Conservation (phyloP, 92 coral and sea anemone genomes). For the Siderastrea radians region DNA sequence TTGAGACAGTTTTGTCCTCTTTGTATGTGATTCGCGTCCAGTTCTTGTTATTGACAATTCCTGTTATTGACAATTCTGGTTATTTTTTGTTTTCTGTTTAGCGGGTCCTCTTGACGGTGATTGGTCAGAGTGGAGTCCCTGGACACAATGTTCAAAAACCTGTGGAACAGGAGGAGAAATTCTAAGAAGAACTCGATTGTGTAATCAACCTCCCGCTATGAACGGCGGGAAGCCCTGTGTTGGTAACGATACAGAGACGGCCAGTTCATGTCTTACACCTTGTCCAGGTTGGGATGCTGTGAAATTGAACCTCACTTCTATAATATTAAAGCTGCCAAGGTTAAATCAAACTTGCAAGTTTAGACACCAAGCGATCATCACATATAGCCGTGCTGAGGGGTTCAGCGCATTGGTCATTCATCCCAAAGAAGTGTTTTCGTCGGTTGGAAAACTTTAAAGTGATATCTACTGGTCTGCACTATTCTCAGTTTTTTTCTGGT, state of each 20-base stretch:
- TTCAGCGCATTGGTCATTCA: too few species aligned
- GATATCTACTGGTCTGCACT: too few species aligned
- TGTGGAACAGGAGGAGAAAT: conserved; percentile 90
- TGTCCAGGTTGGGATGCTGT: conserved; percentile 81
- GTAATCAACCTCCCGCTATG: conserved; percentile 93
- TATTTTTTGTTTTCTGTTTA: conserved; percentile 5
- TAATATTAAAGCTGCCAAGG: not conserved
- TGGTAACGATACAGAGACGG: conserved; percentile 83
- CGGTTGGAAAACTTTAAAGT: too few species aligned
- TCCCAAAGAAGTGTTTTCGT: too few species aligned
- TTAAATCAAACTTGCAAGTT: not conserved
- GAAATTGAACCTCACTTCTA: not conserved
- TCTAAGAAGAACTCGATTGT: conserved; percentile 81
- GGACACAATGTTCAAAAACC: conserved; percentile 84
- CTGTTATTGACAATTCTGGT: not conserved
- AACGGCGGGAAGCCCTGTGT: conserved; percentile 93
- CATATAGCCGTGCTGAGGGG: too few species aligned
- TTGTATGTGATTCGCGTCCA: not conserved
- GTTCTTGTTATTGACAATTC: not conserved
- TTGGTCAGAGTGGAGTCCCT: conserved; percentile 89
- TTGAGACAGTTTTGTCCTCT: not conserved
- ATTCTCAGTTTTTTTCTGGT: too few species aligned
- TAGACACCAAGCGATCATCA: too few species aligned
- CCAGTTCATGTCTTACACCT: conserved; percentile 79
- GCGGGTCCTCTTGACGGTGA: conserved; percentile 92